These are phyloP conservation scores for Chloromyia formosa DNA, from an alignment of 2,888 invertebrate genomes.

Conservation along the genomic window DNA sequence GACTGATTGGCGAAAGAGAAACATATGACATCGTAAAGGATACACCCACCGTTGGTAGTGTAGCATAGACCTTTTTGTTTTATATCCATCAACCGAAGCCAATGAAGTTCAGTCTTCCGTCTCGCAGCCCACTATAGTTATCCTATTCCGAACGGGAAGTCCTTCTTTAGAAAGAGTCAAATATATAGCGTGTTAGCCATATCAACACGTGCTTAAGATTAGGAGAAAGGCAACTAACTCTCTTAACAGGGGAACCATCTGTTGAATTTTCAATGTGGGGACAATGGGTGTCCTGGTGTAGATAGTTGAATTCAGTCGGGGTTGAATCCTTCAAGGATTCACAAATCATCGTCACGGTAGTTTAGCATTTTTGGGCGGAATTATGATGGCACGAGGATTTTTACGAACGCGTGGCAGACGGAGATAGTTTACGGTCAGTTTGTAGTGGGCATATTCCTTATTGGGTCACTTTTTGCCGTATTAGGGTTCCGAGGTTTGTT, in stretches of 20 bases:
- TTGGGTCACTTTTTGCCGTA: no score
- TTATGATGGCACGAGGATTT: no score
- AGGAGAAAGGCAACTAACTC: not conserved
- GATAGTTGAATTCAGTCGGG: not conserved
- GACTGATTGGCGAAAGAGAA: constrained; percentile 34
- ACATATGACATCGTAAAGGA: constrained; percentile 5
- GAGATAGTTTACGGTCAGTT: no score
- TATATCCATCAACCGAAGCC: not conserved
- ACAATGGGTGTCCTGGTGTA: not conserved
- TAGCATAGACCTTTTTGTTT: not conserved
- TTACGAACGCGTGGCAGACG: no score
- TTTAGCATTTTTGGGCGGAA: no score
- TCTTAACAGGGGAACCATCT: constrained; percentile 35
- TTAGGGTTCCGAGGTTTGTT: not conserved
- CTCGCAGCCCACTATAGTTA: constrained; percentile 24
- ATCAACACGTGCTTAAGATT: constrained; percentile 24
- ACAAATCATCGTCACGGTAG: not conserved
- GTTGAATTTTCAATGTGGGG: constrained; percentile 2
- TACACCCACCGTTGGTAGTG: constrained; percentile 8
- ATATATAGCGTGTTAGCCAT: not conserved
- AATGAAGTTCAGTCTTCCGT: constrained; percentile 2
- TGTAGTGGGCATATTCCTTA: no score
- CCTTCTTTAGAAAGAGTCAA: constrained; percentile 25
- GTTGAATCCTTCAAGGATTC: not conserved
- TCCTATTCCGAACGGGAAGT: constrained; percentile 27